Percentiles rank a stretch among this genome's conserved stretches.
phyloP scores from a whole-genome alignment of 2,113 vertebrate genomes.

The Embiotoca jacksoni region DNA sequence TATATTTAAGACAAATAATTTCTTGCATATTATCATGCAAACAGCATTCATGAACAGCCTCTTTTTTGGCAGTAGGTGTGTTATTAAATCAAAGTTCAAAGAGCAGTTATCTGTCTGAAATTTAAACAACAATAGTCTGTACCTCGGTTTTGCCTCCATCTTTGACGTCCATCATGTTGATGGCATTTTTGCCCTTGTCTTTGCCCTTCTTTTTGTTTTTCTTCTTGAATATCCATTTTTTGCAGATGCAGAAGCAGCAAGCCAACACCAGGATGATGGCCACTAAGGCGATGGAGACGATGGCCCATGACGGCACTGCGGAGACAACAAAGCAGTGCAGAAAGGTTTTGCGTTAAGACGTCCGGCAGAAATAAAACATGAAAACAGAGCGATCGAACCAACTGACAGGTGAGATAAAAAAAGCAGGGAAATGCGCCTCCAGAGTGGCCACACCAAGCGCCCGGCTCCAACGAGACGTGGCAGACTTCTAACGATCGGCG shows the following conservation, averaged over 20 bases:
- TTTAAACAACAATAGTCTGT: constrained; percentile 68
- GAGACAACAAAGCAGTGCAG: background rate
- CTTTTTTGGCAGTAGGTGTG: background rate
- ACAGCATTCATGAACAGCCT: background rate
- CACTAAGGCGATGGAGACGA: constrained; percentile 98
- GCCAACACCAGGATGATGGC: constrained; percentile 96
- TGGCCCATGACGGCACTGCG: constrained; percentile 98
- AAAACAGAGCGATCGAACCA: constrained; percentile 21
- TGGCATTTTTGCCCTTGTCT: constrained; percentile 99
- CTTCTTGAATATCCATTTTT: constrained; percentile 99
- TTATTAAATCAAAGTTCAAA: background rate
- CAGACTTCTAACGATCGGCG: constrained; percentile 65
- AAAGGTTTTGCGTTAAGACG: background rate
- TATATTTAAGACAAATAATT: background rate
- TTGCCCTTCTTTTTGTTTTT: constrained; percentile 99
- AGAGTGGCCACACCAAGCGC: constrained; percentile 17
- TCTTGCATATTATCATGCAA: background rate
- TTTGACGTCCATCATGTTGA: constrained; percentile 99
- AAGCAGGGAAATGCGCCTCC: constrained; percentile 27
- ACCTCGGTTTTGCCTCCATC: constrained; percentile 98
- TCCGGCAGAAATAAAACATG: background rate
- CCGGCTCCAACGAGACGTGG: constrained; percentile 52
- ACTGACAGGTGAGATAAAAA: constrained; percentile 54
- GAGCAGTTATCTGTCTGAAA: background rate
- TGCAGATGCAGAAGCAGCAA: constrained; percentile 99